Evolutionary conservation across 2,113 vertebrate genomes (phyloP).

Genomic region (Hemiscyllium ocellatum): DNA sequence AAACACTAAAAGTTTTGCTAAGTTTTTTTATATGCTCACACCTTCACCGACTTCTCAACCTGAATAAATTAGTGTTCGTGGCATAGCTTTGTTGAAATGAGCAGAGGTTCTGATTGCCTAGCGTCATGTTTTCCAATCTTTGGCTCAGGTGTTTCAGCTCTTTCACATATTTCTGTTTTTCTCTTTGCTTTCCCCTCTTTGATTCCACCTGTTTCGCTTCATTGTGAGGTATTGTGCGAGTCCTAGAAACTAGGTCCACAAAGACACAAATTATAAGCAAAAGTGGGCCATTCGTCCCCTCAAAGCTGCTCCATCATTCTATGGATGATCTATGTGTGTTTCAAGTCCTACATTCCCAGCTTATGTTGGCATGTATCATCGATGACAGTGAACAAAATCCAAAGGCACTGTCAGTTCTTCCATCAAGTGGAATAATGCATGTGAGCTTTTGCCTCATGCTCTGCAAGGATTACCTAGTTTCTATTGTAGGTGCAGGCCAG

Average conservation of each 20-base stretch:
- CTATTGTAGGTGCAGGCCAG: too few species aligned
- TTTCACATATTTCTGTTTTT: neutral
- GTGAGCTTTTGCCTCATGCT: neutral
- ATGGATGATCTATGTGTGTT: neutral
- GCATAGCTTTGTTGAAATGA: neutral
- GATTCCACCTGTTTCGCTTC: neutral
- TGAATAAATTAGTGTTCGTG: neutral
- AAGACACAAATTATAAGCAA: too few species aligned
- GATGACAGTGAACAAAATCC: neutral
- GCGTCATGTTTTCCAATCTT: neutral
- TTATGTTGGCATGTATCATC: neutral
- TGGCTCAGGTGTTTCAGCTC: neutral
- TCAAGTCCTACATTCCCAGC: neutral
- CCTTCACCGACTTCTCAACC: neutral
- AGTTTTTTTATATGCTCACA: neutral
- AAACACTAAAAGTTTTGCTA: neutral
- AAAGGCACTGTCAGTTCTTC: neutral
- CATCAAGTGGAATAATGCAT: neutral
- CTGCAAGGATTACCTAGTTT: too few species aligned
- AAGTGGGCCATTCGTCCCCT: neutral
- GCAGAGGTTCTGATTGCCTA: neutral
- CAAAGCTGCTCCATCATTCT: too few species aligned
- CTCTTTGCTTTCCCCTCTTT: neutral
- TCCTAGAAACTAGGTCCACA: neutral
- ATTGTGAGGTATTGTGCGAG: neutral